Evolutionary conservation across 2,888 invertebrate species (phyloP).

Genomic region (Microplitis deprimator): DNA sequence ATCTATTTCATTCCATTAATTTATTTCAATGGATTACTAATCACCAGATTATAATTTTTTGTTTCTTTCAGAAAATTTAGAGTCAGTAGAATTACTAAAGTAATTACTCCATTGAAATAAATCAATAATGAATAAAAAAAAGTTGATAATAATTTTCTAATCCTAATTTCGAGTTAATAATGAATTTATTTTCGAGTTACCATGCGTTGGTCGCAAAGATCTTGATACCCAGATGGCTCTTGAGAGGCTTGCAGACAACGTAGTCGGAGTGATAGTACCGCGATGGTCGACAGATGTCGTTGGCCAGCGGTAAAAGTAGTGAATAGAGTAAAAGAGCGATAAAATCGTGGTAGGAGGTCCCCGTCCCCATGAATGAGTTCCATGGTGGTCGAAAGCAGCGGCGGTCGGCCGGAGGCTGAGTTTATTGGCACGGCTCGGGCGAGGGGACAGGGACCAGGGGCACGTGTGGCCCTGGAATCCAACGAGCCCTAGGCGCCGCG

Average conservation of each 20-base stretch:
- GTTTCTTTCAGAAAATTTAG: too few relatives aligned
- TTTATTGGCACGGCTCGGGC: conserved; percentile 62
- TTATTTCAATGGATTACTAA: too few relatives aligned
- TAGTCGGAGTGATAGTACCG: background rate
- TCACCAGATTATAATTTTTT: too few relatives aligned
- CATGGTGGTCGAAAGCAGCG: conserved; percentile 66
- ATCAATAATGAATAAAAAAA: too few relatives aligned
- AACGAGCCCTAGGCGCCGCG: conserved; percentile 75
- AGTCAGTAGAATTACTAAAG: too few relatives aligned
- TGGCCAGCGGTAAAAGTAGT: background rate
- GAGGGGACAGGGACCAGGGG: conserved; percentile 61
- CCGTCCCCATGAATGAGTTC: conserved; percentile 75
- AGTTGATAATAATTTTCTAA: too few relatives aligned
- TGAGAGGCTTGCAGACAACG: background rate
- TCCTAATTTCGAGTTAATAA: too few relatives aligned
- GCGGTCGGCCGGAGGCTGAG: conserved; percentile 65
- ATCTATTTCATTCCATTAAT: too few relatives aligned
- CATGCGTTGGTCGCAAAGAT: too few relatives aligned
- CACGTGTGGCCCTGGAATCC: conserved; percentile 73
- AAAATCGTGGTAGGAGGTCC: conserved; percentile 74
- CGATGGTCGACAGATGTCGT: background rate
- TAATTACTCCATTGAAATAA: too few relatives aligned
- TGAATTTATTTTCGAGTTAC: too few relatives aligned
- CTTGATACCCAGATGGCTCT: too few relatives aligned
- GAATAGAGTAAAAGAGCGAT: conserved; percentile 31